These are phyloP conservation scores for Xerus inauris DNA, from an alignment of 2,113 vertebrate species.

Conservation along the genomic window DNA sequence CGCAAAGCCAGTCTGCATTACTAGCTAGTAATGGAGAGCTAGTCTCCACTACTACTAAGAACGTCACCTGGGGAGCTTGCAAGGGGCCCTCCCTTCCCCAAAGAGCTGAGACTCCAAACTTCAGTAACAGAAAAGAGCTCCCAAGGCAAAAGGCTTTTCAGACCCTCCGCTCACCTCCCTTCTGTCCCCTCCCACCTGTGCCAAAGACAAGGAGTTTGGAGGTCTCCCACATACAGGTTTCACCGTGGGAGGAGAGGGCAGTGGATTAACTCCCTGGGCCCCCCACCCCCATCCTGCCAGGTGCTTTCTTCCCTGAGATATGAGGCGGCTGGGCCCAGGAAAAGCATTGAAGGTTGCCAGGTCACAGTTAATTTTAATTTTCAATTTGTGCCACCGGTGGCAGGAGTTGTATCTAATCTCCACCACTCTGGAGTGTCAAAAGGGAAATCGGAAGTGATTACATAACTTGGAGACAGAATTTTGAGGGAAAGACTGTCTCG, in stretches of 20 bases:
- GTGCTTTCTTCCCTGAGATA: background rate
- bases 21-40: too few relatives aligned
- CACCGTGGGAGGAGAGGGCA: background rate
- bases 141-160: background rate
- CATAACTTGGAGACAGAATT: background rate
- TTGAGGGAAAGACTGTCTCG: background rate
- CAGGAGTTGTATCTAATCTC: constrained; percentile 79
- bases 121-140: background rate
- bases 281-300: background rate
- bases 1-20: too few relatives aligned
- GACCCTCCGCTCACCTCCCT: background rate
- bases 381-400: constrained; percentile 54
- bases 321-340: background rate
- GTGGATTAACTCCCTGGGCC: background rate
- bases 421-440: constrained; percentile 68
- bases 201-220: background rate
- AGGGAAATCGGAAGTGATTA: constrained; percentile 73
- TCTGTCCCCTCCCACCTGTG: background rate
- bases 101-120: background rate
- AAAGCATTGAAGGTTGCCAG: constrained; percentile 71
- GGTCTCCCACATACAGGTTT: rapidly evolving
- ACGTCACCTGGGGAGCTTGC: background rate
- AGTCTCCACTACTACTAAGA: background rate
- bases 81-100: rapidly evolving
- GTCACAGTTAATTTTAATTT: constrained; percentile 69